Conservation (phyloP, 2,797 vertebrate genomes). For the Schizopygopsis malacanthus region DNA sequence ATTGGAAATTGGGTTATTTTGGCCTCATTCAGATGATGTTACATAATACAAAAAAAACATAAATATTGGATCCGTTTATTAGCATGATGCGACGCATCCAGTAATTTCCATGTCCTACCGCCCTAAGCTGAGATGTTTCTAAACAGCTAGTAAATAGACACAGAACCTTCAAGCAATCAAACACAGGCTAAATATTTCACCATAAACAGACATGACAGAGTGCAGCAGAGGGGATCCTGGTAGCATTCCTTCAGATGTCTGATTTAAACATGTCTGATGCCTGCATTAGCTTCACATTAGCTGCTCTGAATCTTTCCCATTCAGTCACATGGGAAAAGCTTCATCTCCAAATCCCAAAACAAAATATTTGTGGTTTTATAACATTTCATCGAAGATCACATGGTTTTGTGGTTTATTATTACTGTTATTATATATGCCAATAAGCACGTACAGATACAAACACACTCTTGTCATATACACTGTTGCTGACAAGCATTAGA, state of each 20-base stretch:
- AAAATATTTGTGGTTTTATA: constrained; percentile 3
- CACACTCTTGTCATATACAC: not conserved
- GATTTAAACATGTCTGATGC: constrained; percentile 6
- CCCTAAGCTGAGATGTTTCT: not conserved
- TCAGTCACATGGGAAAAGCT: constrained; percentile 9
- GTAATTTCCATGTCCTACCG: not conserved
- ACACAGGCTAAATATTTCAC: constrained; percentile 3
- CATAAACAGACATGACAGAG: constrained; percentile 11
- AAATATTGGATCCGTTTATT: not conserved
- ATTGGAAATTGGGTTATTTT: not conserved
- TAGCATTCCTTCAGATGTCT: constrained; percentile 19
- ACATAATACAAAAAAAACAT: not conserved
- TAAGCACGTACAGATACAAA: not conserved
- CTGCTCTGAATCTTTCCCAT: not conserved
- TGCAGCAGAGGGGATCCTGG: not conserved
- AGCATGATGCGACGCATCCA: not conserved
- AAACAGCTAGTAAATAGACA: constrained; percentile 2
- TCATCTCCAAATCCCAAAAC: constrained; percentile 2
- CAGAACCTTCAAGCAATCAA: not conserved
- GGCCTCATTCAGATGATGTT: constrained; percentile 6
- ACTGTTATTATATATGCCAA: not conserved
- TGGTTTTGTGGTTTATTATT: constrained; percentile 5
- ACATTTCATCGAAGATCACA: not conserved
- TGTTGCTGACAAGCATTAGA: constrained; percentile 29
- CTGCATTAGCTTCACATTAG: constrained; percentile 1